Base-by-base conservation (phyloP, 2,113 vertebrate genomes). In the Elephas maximus region DNA sequence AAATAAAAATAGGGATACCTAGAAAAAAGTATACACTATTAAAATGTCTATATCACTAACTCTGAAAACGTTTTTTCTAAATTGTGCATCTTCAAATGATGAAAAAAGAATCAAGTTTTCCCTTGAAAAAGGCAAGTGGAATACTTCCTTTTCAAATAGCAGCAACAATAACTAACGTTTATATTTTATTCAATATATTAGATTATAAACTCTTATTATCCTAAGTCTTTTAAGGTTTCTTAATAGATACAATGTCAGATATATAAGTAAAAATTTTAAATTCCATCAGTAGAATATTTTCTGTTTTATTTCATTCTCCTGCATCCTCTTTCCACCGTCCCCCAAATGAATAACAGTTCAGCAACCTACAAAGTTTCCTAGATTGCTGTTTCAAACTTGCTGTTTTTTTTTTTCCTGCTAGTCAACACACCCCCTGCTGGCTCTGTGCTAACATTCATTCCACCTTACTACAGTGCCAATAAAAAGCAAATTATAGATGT, bases 391-490 rank as follows among this genome's bases (percentile, higher is more conserved):
- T 91, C 77, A 78, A 62, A 77, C 95, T 86, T 96, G 73, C 51
- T 95, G 88, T 96, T 45, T 48, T 60, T 79, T 69, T 69, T 89
- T 96, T 69, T 83, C 73, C 65, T 97, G 88, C 76, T 98, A 90
- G 89, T 96, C 96, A 98, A 96, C 97, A 96, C 63, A 98, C 88
- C 97, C 97, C 98, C 98, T 0, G 92, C 95, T 98, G 98, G 94
- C 93, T 98, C 79, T 95, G 98, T 93, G 93, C 95, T 5, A 45
- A 94, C 82, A 98, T 93, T 97, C 94, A 97, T 98, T 98, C 85
- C 91, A 97, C 93, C 71, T 98, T 97, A 94, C 90, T 92, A 65
- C 95, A 98, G 97, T 76, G 78, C 93, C 98, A 98, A 97, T 97
- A 95, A 94, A 93, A 97, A 96, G 91, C 6, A 62, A 96, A 97